phyloP scores from a whole-genome alignment of 2,797 vertebrate genomes.

The Catharus ustulatus region DNA sequence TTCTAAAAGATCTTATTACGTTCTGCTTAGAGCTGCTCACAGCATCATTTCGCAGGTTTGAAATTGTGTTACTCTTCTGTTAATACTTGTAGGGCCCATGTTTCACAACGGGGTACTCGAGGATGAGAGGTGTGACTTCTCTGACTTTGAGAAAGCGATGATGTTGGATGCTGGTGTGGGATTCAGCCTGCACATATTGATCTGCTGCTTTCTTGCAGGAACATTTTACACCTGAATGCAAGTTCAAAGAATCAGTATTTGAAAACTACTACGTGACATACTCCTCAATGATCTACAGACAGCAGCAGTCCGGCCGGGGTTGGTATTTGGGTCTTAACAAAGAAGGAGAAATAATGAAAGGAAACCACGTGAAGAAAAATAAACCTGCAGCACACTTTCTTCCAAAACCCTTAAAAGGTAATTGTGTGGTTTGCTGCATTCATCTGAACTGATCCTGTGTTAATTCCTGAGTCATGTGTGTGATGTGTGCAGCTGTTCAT shows the following conservation, averaged over 20 bases:
- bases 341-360: conserved; percentile 99
- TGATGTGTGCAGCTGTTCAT: background rate
- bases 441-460: background rate
- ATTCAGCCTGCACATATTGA: conserved; percentile 6
- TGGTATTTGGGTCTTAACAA: conserved; percentile 99
- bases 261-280: conserved; percentile 99
- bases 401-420: conserved; percentile 99
- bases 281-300: conserved; percentile 98
- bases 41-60: background rate
- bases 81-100: background rate
- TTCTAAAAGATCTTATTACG: background rate
- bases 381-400: conserved; percentile 99
- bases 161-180: background rate
- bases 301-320: conserved; percentile 97
- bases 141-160: background rate
- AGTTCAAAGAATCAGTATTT: conserved; percentile 99
- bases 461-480: background rate
- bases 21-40: background rate
- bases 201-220: conserved; percentile 81
- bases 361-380: conserved; percentile 99
- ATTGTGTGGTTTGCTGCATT: background rate
- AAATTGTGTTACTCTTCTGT: background rate
- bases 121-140: background rate
- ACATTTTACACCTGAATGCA: conserved; percentile 99
- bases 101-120: background rate